phyloP scores from a whole-genome alignment of 1,140 invertebrate species.

The Penaeus vannamei region DNA sequence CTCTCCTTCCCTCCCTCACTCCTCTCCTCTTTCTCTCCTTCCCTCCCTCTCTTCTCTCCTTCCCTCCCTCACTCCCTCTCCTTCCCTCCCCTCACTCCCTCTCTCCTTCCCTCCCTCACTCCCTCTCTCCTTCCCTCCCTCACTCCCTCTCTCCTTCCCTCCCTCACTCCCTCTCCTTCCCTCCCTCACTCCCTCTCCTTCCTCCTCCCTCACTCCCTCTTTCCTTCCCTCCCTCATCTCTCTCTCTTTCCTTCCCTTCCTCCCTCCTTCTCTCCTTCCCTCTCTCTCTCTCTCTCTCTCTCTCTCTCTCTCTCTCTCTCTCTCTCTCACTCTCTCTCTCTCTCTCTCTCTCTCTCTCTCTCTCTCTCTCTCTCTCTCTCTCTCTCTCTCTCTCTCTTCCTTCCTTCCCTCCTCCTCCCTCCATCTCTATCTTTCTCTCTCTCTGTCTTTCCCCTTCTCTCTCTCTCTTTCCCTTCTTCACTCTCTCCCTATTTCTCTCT shows the following conservation, averaged over 20 bases:
- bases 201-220: not conserved
- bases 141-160: no score
- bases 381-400: constrained; percentile 9
- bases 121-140: not conserved
- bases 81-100: not conserved
- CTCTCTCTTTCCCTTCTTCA: constrained; percentile 10
- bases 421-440: no score
- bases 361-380: constrained; percentile 4
- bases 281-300: no score
- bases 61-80: not conserved
- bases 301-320: not conserved
- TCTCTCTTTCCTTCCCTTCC: not conserved
- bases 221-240: constrained; percentile 1
- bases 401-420: no score
- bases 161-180: no score
- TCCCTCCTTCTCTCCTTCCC: not conserved
- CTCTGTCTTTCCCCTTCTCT: constrained; percentile 1
- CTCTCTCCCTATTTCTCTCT: no score
- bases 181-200: no score
- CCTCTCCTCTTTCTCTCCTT: no score
- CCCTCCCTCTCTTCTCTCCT: no score
- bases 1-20: no score
- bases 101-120: not conserved
- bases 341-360: no score
- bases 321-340: no score